Conservation (phyloP, 2,113 vertebrate species). For the Lophochroa leadbeateri region DNA sequence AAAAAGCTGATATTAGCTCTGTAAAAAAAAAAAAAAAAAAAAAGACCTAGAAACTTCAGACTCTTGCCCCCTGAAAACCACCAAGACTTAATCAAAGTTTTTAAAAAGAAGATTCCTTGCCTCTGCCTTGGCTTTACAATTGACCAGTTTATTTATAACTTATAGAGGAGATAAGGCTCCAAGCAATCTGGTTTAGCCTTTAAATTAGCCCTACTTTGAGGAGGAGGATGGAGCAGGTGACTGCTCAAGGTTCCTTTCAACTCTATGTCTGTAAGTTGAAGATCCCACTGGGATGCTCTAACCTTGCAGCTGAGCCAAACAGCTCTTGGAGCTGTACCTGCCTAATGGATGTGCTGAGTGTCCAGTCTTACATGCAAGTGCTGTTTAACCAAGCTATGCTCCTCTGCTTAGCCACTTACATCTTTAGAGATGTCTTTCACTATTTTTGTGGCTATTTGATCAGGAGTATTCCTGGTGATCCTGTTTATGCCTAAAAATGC, state of each 20-base stretch:
- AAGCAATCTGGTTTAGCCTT: not conserved
- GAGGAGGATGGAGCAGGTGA: not conserved
- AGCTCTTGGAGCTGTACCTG: not conserved
- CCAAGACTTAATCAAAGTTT: not conserved
- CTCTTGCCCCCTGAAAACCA: not conserved
- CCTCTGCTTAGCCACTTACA: not conserved
- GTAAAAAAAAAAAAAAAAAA: not conserved
- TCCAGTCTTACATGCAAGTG: not conserved
- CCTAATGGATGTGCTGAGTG: not conserved
- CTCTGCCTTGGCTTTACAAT: not conserved
- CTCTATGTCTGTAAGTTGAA: not conserved
- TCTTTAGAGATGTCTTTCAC: not conserved
- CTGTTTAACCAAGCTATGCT: not conserved
- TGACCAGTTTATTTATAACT: not conserved
- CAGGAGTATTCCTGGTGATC: not conserved
- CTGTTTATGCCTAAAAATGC: not conserved
- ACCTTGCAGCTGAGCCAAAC: not conserved
- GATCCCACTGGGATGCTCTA: not conserved
- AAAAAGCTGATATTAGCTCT: not conserved
- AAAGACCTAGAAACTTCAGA: not conserved
- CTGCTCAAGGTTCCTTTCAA: not conserved
- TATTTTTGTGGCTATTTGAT: not conserved
- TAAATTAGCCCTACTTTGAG: not conserved
- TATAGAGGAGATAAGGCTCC: not conserved
- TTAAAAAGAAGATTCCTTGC: not conserved